Base-by-base conservation (phyloP, 2,113 vertebrate species). In the Tetraodon nigroviridis region DNA sequence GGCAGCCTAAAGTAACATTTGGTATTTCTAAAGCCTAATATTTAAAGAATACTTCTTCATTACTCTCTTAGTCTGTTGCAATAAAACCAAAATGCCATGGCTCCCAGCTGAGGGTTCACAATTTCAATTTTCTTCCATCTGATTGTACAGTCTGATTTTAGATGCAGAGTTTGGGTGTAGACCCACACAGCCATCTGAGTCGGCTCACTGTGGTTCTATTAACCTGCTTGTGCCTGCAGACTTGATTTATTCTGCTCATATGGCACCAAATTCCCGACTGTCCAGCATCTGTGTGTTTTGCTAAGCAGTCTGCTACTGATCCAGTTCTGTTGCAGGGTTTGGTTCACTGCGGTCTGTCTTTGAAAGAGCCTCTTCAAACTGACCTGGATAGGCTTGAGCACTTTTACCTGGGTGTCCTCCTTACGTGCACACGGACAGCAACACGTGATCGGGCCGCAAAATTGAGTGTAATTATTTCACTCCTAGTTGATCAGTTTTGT, bases 291-390 rank as follows among this genome's bases (percentile, higher is more conserved):
- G 71, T 69, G 45, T 58, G 52, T 57, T 67, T 73, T 29, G 42
- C 64, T 51, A 40, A 71, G 59, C 15, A 2, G 22, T 32, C 54
- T 4, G 52, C 51, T 51, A 32, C 45, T 84, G 63, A 84, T 76
- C 76, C 22, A 80, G 69, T 83, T 67, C 69, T 44, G 21, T 62
- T 56, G 69, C 83, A 69, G 73, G 73, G 79, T 84, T 73, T 84
- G 69, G 61, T 60, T 10, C 24, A 24, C 37, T 72, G 69, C 65
- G 61, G 63, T 68, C 56, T 55, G 58, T 81, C 67, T 53, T 59
- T 10, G 18, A 54, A 51, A 15, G 14, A 13, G 64, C 77, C 27
- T 72, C 71, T 73, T 32, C 24, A 51, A 42, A 37, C 32, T n/a
- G 45, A 20, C 56, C 65, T 61, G 46, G 64, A 70, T 27, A 55